Conservation (phyloP, 2,113 vertebrate genomes). For the Cheilinus undulatus region DNA sequence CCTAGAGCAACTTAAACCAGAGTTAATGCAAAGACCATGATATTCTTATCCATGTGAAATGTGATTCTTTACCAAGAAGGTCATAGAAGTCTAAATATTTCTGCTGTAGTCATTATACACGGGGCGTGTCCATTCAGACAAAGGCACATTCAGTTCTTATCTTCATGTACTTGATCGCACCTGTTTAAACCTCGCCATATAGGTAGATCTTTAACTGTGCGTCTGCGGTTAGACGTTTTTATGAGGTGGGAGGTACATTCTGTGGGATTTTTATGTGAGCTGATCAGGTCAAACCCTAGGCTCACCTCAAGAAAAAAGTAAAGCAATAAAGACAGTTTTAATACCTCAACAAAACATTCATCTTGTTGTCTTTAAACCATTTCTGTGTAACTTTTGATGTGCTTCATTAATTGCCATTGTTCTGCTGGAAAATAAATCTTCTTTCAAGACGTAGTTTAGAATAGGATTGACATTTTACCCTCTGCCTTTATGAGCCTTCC, state of each 20-base stretch:
- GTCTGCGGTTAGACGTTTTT: not conserved
- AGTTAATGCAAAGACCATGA: not conserved
- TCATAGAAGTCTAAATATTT: too few species aligned
- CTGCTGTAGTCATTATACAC: constrained; percentile 22
- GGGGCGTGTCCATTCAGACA: constrained; percentile 18
- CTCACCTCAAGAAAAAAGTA: too few species aligned
- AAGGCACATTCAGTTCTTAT: constrained; percentile 55
- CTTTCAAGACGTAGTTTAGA: too few species aligned
- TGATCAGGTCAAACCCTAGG: too few species aligned
- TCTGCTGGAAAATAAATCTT: too few species aligned
- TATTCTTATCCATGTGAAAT: constrained; percentile 4
- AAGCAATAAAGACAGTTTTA: too few species aligned
- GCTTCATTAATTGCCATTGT: too few species aligned
- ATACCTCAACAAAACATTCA: too few species aligned
- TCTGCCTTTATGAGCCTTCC: too few species aligned
- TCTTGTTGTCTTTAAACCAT: too few species aligned
- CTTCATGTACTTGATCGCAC: constrained; percentile 15
- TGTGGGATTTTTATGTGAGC: not conserved
- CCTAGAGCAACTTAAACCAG: not conserved
- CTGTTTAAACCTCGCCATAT: constrained; percentile 15
- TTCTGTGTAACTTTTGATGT: too few species aligned
- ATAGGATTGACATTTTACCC: too few species aligned
- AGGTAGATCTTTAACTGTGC: constrained; percentile 50
- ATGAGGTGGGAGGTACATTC: not conserved
- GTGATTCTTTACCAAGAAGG: not conserved